Evolutionary conservation across 2,888 invertebrate species (phyloP), one percentile per base, ranked within the genome.

Genomic region (Eurois occulta): DNA sequence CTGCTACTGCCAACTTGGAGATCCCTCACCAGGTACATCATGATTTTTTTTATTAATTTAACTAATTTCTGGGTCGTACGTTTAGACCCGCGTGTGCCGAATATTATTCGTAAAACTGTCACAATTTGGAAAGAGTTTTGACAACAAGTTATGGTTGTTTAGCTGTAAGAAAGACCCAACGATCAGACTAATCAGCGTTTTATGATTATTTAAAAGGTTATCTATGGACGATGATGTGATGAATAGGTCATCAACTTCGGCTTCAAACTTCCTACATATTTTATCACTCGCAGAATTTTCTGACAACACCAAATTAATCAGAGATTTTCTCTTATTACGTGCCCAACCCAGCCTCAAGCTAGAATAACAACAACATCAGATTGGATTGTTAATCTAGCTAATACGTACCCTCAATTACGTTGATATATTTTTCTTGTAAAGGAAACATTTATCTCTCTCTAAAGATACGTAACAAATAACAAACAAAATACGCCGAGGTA

Each of bases 1-100:
- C 98, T 84, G 98, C 98, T 90, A 98, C 98, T 32, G 97, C 98
- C 10, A 97, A 98, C 88, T 92, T 98, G 84, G 98, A 98, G 88
- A 97, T 97, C 86, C 83, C 83, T 6, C 97, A 97, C 5, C 97
- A 97, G 92, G 98, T 97, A 92, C 64, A 35, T 35, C 0, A 7
- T 43, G 1, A 1, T 24, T 24, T 41, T 24, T 5, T 24, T 38
- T 0, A n/a, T 8, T 32, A 7, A 2, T 32, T 32, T 18, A 32
- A 60, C 3, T 8, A 8, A 32, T 35, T 21, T 35, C 62, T 62
- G 0, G 4, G 35, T 60, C 32, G 10, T 4, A 32, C 8, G 5
- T 32, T 16, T 2, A 2, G 58, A 32, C 8, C 3, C 32, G 8
- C 10, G 10, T 60, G 32, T 60, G 8, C 32, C 18, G 32, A n/a